Evolutionary conservation across 2,797 vertebrate genomes (phyloP), one percentile per base, ranked within the genome.

Genomic region (Diglossa cyanea): DNA sequence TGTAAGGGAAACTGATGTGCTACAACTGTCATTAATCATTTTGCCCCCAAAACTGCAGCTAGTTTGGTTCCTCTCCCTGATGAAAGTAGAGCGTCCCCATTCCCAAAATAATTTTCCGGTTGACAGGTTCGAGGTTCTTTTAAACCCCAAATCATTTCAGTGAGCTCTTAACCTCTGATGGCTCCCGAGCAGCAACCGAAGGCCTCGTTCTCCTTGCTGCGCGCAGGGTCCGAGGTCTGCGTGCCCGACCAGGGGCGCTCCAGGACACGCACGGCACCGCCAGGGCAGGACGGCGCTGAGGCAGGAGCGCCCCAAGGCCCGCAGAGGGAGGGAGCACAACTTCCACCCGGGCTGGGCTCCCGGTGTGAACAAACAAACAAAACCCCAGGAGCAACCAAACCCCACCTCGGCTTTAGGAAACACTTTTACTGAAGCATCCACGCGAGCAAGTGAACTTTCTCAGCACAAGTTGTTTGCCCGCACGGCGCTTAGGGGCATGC

Each of bases 401-500:
- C 15, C 3, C 28, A 1, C 8, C 19, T 15, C 7, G 14, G 2
- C 47, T 10, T 2, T 0, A 1, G 31, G 44, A 35, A 28, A 10
- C 17, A 1, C 37, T 31, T 44, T 26, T 47, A n/a, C n/a, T 1
- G 5, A 40, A 28, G 60, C 7, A 8, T 1, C 28, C 35, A 0
- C 13, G 2, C 0, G 10, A 26, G 37, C 40, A 3, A 63, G 20
- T 0, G 26, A 42, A 44, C 39, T 61, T 39, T 6, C 37, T 23
- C 0, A 1, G n/a, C 33, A 0, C 2, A 1, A 20, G 25, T 1
- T 5, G 4, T 0, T 5, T 1, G 31, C 42, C 37, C 8, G 4
- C 47, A 2, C 16, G 7, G n/a, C 11, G 6, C 37, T 5, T 3
- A 1, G 3, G 8, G 50, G 9, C 37, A 9, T 11, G 7, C 35